Percentiles rank a stretch among this genome's conserved stretches.
Conservation (phyloP, 2,888 invertebrate genomes). For the Chironomus tentans region DNA sequence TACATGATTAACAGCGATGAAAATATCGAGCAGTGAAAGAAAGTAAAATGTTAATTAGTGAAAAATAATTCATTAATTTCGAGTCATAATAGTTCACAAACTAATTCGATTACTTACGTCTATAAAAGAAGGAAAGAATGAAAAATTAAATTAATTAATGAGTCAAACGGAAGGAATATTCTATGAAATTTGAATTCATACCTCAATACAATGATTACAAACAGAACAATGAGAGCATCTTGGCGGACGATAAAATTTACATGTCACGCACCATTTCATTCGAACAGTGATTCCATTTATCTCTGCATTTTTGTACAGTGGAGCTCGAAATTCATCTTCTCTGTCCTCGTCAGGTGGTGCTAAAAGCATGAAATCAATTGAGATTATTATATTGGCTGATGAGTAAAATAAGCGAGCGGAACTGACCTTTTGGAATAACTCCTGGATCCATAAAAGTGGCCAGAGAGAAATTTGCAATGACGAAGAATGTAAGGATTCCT, state of each 20-base stretch:
- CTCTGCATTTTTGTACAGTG: conserved; percentile 93
- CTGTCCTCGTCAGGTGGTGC: conserved; percentile 94
- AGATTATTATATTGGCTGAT: neutral
- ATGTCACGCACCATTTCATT: conserved; percentile 99
- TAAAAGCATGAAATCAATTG: conserved; percentile 37
- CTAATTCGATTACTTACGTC: conserved; percentile 11
- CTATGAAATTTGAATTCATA: conserved; percentile 39
- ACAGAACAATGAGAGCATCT: conserved; percentile 87
- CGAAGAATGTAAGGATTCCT: conserved; percentile 92
- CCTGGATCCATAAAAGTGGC: conserved; percentile 99
- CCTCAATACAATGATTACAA: conserved; percentile 97
- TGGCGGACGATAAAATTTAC: conserved; percentile 94
- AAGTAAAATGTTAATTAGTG: conserved; percentile 14
- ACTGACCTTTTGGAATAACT: conserved; percentile 89
- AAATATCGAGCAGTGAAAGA: conserved; percentile 31
- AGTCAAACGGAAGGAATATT: neutral
- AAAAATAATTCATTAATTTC: neutral
- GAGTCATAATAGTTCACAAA: neutral
- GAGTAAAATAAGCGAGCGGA: neutral
- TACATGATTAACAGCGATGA: conserved; percentile 52
- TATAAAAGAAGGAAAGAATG: neutral
- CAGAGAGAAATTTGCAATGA: conserved; percentile 95
- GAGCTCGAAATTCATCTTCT: conserved; percentile 94
- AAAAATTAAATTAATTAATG: neutral
- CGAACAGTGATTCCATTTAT: conserved; percentile 97